phyloP scores from a whole-genome alignment of 2,113 vertebrate genomes.

The Machaerirhynchus nigripectus region DNA sequence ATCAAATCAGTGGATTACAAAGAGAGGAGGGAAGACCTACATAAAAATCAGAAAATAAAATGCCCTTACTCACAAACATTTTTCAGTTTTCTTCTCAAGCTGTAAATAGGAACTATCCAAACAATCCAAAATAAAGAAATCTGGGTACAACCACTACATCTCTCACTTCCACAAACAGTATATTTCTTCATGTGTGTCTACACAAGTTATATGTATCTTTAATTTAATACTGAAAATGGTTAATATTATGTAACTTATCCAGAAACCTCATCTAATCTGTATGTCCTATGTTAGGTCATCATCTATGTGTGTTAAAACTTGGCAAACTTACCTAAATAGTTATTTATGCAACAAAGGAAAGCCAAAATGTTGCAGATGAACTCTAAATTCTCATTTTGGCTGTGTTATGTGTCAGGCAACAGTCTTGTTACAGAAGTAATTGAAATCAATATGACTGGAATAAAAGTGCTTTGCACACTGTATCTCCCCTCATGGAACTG shows the following conservation, averaged over 20 bases:
- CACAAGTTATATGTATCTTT: not conserved
- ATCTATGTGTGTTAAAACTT: not conserved
- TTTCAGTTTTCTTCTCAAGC: not conserved
- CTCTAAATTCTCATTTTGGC: not conserved
- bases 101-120: not conserved
- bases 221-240: not conserved
- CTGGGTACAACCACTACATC: not conserved
- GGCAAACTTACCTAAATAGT: not conserved
- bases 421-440: not conserved
- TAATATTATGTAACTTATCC: not conserved
- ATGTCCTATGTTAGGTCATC: not conserved
- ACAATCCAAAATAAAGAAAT: not conserved
- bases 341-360: not conserved
- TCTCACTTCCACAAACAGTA: not conserved
- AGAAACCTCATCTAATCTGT: not conserved
- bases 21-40: not conserved
- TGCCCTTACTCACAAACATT: conserved; percentile 14
- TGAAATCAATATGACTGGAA: not conserved
- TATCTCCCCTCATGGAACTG: not conserved
- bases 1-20: not conserved
- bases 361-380: not conserved
- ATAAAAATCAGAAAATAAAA: not conserved
- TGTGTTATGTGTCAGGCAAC: not conserved
- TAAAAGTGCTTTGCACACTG: not conserved
- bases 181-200: not conserved